phyloP scores from a whole-genome alignment of 2,888 invertebrate genomes.

The Cyaniris semiargus region DNA sequence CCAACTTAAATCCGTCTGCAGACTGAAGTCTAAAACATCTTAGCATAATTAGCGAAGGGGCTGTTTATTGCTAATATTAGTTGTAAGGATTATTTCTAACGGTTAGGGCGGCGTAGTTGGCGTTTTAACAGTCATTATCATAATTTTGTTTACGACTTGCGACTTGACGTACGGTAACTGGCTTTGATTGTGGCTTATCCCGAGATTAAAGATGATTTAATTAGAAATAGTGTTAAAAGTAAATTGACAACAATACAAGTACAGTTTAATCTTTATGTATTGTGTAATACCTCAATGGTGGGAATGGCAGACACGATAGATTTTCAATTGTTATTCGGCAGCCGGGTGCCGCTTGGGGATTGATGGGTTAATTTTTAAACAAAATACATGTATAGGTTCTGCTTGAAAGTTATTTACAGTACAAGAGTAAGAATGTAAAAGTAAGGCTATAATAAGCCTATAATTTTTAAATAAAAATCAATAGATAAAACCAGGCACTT shows the following conservation, averaged over 20 bases:
- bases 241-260: not conserved
- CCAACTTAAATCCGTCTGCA: slow-evolving; percentile 57
- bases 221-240: not conserved
- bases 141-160: slow-evolving; percentile 51
- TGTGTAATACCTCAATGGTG: too few species aligned
- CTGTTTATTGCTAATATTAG: slow-evolving; percentile 78
- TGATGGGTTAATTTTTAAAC: too few species aligned
- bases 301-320: too few species aligned
- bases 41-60: slow-evolving; percentile 77
- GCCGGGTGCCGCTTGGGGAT: too few species aligned
- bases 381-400: too few species aligned
- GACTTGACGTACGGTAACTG: slow-evolving; percentile 35
- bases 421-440: too few species aligned
- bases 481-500: not conserved
- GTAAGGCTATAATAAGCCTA: too few species aligned
- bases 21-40: slow-evolving; percentile 68
- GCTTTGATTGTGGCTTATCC: not conserved
- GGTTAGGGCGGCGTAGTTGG: slow-evolving; percentile 48
- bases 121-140: slow-evolving; percentile 62
- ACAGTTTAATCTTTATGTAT: not conserved
- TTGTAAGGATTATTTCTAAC: slow-evolving; percentile 73
- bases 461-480: not conserved
- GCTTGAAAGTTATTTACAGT: too few species aligned
- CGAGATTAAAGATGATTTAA: not conserved
- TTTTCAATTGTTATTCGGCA: too few species aligned